Evolutionary conservation across 2,113 vertebrate genomes (phyloP).

Genomic region (Regulus satrapa): DNA sequence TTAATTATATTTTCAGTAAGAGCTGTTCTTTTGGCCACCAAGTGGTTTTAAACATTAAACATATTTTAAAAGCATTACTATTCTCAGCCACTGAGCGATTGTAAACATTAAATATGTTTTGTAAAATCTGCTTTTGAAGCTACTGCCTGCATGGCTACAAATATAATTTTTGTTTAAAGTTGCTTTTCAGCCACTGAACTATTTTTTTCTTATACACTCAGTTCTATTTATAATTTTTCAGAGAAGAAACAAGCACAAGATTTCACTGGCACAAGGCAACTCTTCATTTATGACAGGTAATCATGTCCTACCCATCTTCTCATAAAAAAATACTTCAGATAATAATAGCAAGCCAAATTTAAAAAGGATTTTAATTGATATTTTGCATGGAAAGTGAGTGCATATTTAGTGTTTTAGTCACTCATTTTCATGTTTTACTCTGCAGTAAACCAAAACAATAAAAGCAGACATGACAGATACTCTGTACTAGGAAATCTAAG

Average conservation of each 20-base stretch:
- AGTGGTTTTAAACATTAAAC: slow-evolving; percentile 60
- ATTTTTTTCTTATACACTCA: slow-evolving; percentile 39
- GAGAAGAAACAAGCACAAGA: slow-evolving; percentile 20
- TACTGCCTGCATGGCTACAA: slow-evolving; percentile 25
- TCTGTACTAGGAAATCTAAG: background rate
- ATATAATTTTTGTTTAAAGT: slow-evolving; percentile 69
- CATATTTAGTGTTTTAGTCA: background rate
- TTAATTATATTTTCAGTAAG: slow-evolving; percentile 49
- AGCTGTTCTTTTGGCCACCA: slow-evolving; percentile 9
- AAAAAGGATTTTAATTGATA: background rate
- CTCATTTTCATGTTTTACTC: background rate
- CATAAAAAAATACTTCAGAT: slow-evolving; percentile 21
- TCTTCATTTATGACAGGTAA: slow-evolving; percentile 50
- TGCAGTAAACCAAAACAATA: background rate
- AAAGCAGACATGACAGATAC: background rate
- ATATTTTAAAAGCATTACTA: slow-evolving; percentile 65
- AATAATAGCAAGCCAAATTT: background rate
- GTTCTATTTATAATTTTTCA: slow-evolving; percentile 58
- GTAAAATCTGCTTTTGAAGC: slow-evolving; percentile 63
- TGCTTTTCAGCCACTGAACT: slow-evolving; percentile 47
- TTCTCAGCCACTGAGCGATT: slow-evolving; percentile 23
- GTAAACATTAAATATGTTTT: slow-evolving; percentile 73
- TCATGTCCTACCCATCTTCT: background rate
- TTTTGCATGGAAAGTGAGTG: background rate
- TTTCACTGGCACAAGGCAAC: background rate